These are phyloP conservation scores for Gambelia wislizenii DNA, from an alignment of 2,797 vertebrate genomes.

Conservation along the genomic window DNA sequence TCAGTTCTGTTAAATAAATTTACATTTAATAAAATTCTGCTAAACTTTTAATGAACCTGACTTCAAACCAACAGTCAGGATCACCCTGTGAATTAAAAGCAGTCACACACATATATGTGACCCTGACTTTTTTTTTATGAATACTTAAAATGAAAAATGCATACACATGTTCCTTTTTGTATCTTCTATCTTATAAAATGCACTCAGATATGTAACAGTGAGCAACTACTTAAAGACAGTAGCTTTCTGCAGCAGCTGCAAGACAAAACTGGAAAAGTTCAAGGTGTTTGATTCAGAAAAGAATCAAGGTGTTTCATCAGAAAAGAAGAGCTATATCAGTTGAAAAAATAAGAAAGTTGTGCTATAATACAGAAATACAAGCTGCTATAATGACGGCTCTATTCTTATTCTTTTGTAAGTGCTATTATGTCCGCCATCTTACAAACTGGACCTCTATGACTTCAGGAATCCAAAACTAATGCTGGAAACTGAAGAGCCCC, in stretches of 20 bases:
- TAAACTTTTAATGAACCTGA: not conserved
- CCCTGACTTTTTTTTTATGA: not conserved
- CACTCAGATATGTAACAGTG: not conserved
- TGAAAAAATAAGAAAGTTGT: not conserved
- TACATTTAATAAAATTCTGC: not conserved
- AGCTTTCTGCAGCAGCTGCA: not conserved
- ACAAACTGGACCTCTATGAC: not conserved
- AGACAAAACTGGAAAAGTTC: not conserved
- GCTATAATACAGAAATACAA: too few species aligned
- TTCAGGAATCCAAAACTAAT: not conserved
- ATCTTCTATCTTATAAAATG: not conserved
- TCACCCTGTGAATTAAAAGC: not conserved
- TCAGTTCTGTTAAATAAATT: not conserved
- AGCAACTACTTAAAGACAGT: not conserved
- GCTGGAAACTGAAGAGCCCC: not conserved
- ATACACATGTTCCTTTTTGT: not conserved
- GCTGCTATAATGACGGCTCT: not conserved
- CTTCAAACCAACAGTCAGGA: not conserved
- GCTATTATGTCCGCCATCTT: not conserved
- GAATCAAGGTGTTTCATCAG: too few species aligned
- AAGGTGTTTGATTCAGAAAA: not conserved
- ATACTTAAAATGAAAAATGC: not conserved
- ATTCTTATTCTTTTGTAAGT: not conserved
- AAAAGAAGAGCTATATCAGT: not conserved
- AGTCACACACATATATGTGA: not conserved